A percentile compares a stretch with the other conserved stretches of the same genome.
Evolutionary conservation across 2,888 invertebrate species (phyloP).

Genomic region (Epiblema foenella): DNA sequence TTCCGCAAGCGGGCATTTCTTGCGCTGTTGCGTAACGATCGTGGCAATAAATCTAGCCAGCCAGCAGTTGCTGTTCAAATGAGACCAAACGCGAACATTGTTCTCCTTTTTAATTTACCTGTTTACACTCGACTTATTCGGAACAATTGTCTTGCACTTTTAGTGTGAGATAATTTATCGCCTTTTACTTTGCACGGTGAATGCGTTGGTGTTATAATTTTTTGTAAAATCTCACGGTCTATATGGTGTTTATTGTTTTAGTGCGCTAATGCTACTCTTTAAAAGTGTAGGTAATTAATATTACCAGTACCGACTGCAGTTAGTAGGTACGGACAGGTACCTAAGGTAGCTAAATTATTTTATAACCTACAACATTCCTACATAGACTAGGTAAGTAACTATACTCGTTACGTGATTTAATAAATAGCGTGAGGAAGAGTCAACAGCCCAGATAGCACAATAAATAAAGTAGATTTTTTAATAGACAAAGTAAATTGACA

Average conservation of each 20-base stretch:
- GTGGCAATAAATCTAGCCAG: slow-evolving; percentile 53
- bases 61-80: slow-evolving; percentile 48
- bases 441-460: too few species aligned
- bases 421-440: too few species aligned
- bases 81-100: slow-evolving; percentile 47
- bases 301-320: too few species aligned
- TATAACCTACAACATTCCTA: too few species aligned
- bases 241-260: slow-evolving; percentile 20
- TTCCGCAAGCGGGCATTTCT: slow-evolving; percentile 54
- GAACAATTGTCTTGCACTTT: slow-evolving; percentile 21
- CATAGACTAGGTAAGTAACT: too few species aligned
- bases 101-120: slow-evolving; percentile 44
- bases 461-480: too few species aligned
- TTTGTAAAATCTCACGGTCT: slow-evolving; percentile 20
- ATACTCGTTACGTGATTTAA: too few species aligned
- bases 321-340: too few species aligned
- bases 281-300: neutral
- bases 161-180: slow-evolving; percentile 16
- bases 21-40: slow-evolving; percentile 53
- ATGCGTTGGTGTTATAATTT: neutral
- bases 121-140: slow-evolving; percentile 23
- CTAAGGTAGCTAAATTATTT: too few species aligned
- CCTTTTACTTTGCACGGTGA: slow-evolving; percentile 18
- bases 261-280: neutral
- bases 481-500: too few species aligned